These are phyloP conservation scores for Pyrrhosoma nymphula DNA, from an alignment of 2,888 invertebrate genomes.

Conservation along the genomic window DNA sequence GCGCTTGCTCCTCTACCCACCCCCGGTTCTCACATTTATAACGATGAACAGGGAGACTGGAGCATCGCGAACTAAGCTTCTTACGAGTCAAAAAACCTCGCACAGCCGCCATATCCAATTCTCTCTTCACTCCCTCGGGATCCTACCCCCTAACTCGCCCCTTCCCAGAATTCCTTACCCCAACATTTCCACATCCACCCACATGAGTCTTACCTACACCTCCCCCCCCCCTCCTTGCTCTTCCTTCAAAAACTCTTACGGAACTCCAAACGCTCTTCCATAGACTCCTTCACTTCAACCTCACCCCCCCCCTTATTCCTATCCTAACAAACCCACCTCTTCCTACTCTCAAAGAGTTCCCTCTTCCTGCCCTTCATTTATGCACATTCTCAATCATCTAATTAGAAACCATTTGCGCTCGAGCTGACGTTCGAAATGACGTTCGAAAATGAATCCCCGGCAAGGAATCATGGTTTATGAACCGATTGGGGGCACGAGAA, in stretches of 20 bases:
- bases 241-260: not conserved
- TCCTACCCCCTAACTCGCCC: not conserved
- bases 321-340: not conserved
- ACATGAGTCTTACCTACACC: not conserved
- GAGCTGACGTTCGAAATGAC: not conserved
- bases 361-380: not conserved
- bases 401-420: constrained; percentile 2
- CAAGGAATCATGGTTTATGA: not conserved
- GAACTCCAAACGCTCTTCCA: not conserved
- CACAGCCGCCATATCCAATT: not conserved
- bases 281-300: not conserved
- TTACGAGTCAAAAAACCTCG: constrained; percentile 48
- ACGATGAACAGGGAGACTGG: constrained; percentile 22
- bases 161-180: not conserved
- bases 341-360: not conserved
- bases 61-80: constrained; percentile 36
- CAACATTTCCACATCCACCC: not conserved
- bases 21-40: constrained; percentile 50
- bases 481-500: not conserved
- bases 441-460: not conserved
- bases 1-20: not conserved
- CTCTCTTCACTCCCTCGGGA: not conserved
- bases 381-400: not conserved
- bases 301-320: not conserved
- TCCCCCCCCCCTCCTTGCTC: not conserved